Conservation (phyloP, 2,113 vertebrate genomes). For the Limnothrissa miodon region DNA sequence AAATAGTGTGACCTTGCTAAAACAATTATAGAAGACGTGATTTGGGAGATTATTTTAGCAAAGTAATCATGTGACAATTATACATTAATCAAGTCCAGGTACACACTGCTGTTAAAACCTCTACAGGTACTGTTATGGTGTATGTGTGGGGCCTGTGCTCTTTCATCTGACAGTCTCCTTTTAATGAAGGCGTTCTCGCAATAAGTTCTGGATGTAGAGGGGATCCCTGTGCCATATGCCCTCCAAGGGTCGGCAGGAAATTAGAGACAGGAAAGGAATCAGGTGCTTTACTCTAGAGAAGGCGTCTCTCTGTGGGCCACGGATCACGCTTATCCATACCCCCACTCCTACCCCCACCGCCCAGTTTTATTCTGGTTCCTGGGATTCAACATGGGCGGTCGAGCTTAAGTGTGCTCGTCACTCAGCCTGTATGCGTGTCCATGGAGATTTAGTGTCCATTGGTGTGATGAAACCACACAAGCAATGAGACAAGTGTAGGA, state of each 20-base stretch:
- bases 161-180: background rate
- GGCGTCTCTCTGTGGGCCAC: slow-evolving; percentile 4
- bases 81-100: too few relatives aligned
- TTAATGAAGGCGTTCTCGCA: slow-evolving; percentile 45
- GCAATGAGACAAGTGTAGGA: background rate
- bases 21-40: too few relatives aligned
- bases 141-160: background rate
- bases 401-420: background rate
- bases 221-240: slow-evolving; percentile 57
- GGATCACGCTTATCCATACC: slow-evolving; percentile 25
- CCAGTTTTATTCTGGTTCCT: background rate
- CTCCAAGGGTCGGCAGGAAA: slow-evolving; percentile 60
- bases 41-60: too few relatives aligned
- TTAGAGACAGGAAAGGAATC: slow-evolving; percentile 59
- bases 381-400: slow-evolving; percentile 18
- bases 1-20: too few relatives aligned
- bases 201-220: slow-evolving; percentile 46
- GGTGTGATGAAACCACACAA: background rate
- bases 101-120: too few relatives aligned
- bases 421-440: background rate
- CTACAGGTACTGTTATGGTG: too few relatives aligned
- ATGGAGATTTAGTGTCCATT: background rate
- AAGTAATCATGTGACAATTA: background rate
- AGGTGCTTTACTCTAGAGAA: slow-evolving; percentile 38
- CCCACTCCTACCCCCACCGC: too few relatives aligned